These are phyloP conservation scores for Bubo scandiacus DNA, from an alignment of 2,113 vertebrate species.

Conservation along the genomic window DNA sequence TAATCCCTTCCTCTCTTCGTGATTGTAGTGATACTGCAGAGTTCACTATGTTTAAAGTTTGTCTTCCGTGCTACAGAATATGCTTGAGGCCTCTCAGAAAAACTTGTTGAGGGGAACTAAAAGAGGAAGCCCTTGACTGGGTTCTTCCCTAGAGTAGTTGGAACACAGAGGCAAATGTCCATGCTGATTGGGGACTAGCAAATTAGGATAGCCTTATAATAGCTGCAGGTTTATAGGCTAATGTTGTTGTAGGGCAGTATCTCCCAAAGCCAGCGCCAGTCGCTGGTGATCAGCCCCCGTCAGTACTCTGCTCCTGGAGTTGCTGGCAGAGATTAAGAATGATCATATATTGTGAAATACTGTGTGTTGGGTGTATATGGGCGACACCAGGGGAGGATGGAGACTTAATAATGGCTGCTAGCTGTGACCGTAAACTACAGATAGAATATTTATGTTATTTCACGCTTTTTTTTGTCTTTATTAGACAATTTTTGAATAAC, in stretches of 20 bases:
- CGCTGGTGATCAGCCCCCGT: neutral
- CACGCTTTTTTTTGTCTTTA: neutral
- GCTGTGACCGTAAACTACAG: neutral
- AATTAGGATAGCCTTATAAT: neutral
- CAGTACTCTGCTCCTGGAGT: fast-evolving
- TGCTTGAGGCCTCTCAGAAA: neutral
- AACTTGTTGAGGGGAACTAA: neutral
- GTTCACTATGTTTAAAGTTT: neutral
- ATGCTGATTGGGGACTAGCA: neutral
- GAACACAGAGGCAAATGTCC: neutral
- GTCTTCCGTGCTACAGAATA: fast-evolving
- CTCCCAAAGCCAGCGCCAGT: neutral
- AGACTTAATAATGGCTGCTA: neutral
- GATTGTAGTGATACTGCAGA: neutral
- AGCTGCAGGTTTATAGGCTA: neutral
- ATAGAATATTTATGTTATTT: neutral
- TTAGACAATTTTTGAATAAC: neutral
- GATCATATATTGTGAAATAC: neutral
- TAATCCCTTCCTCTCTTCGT: neutral
- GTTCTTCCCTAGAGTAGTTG: neutral
- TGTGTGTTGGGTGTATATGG: neutral
- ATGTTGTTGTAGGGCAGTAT: neutral
- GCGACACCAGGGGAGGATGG: neutral
- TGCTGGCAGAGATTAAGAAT: neutral
- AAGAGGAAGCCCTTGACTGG: neutral